A percentile compares a stretch with the other conserved stretches of the same genome.
These are phyloP conservation scores for Ceratina calcarata DNA, from an alignment of 1,140 invertebrate species.

Conservation along the genomic window DNA sequence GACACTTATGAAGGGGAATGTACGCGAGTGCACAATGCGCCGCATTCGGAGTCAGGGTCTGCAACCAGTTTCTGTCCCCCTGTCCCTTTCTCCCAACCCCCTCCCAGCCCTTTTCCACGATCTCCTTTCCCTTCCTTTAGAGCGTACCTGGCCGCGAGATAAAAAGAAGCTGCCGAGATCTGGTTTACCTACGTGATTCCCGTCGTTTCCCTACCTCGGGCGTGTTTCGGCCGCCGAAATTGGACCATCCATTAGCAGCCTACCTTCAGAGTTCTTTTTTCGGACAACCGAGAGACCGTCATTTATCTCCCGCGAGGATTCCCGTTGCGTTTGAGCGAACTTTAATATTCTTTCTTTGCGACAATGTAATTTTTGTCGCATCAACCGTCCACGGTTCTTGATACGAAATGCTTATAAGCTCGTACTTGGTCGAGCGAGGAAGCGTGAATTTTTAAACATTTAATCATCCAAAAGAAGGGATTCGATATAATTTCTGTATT, in stretches of 20 bases:
- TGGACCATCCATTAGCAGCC: slow-evolving; percentile 24
- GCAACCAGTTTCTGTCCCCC: slow-evolving; percentile 24
- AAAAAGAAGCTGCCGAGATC: slow-evolving; percentile 31
- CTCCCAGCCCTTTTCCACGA: neutral
- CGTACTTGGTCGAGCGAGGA: too few relatives aligned
- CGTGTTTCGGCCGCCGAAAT: neutral
- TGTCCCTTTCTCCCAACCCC: neutral
- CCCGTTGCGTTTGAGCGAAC: neutral
- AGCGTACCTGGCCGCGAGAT: neutral
- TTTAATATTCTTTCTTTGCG: too few relatives aligned
- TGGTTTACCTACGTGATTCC: slow-evolving; percentile 48
- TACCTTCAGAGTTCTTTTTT: neutral
- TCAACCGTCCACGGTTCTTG: too few relatives aligned
- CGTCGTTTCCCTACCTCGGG: slow-evolving; percentile 3
- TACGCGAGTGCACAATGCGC: slow-evolving; percentile 30
- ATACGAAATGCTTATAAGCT: too few relatives aligned
- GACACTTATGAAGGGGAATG: too few relatives aligned
- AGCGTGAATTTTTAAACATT: too few relatives aligned
- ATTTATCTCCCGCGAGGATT: neutral
- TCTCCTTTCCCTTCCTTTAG: neutral
- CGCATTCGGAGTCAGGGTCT: slow-evolving; percentile 46
- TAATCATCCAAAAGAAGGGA: too few relatives aligned
- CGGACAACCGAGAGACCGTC: neutral
- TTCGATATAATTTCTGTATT: too few relatives aligned
- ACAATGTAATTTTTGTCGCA: too few relatives aligned